Conservation (phyloP, 2,888 invertebrate genomes). For the Parnassius apollo region DNA sequence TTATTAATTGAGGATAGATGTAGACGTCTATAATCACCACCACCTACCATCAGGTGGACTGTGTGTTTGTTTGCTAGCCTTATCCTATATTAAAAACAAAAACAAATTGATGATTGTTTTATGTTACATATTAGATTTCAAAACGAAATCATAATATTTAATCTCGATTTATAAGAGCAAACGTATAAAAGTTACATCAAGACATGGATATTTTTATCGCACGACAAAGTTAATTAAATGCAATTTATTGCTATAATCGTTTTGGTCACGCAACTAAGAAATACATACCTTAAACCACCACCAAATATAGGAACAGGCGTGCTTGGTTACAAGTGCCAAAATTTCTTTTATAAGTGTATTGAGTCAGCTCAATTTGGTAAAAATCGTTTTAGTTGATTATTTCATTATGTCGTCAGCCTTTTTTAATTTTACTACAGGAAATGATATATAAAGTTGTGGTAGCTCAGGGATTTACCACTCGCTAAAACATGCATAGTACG, state of each 20-base stretch:
- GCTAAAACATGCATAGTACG: too few relatives aligned
- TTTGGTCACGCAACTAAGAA: constrained; percentile 17
- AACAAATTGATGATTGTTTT: too few relatives aligned
- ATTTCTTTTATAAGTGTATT: constrained; percentile 1
- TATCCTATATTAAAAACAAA: too few relatives aligned
- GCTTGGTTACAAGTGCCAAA: not conserved
- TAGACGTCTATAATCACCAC: too few relatives aligned
- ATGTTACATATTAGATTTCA: not conserved
- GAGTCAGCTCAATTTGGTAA: not conserved
- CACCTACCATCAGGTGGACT: too few relatives aligned
- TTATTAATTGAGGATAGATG: too few relatives aligned
- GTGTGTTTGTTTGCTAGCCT: too few relatives aligned
- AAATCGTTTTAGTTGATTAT: too few relatives aligned
- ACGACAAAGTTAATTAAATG: constrained; percentile 14
- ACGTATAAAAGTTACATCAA: constrained; percentile 7
- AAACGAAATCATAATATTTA: not conserved
- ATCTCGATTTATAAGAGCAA: constrained; percentile 5
- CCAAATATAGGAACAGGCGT: constrained; percentile 9
- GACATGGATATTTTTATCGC: constrained; percentile 1
- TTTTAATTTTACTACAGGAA: too few relatives aligned
- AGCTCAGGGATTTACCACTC: too few relatives aligned
- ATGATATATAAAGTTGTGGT: too few relatives aligned
- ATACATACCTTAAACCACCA: constrained; percentile 8
- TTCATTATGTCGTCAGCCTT: too few relatives aligned
- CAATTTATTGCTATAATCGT: constrained; percentile 17